A percentile compares a stretch with the other conserved stretches of the same genome.
These are phyloP conservation scores for Patella caerulea DNA, from an alignment of 2,888 invertebrate genomes.

Conservation along the genomic window DNA sequence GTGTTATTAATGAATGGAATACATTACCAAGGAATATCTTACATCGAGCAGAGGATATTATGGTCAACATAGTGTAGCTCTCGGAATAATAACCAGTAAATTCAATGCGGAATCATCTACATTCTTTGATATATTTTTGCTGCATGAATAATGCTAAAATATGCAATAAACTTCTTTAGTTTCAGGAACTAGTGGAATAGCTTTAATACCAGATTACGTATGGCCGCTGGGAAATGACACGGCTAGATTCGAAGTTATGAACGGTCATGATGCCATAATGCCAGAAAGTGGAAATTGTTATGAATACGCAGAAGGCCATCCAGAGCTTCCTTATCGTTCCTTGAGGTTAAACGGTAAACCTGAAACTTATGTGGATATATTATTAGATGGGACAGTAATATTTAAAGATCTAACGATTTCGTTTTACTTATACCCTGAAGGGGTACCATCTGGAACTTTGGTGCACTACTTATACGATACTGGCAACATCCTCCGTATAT, in stretches of 20 bases:
- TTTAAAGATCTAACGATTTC: constrained; percentile 38
- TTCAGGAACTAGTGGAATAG: background rate
- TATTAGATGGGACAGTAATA: constrained; percentile 30
- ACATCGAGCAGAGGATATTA: too few relatives aligned
- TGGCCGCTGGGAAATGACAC: constrained; percentile 40
- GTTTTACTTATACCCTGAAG: constrained; percentile 33
- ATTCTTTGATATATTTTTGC: too few relatives aligned
- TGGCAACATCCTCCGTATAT: constrained; percentile 37
- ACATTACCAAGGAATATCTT: too few relatives aligned
- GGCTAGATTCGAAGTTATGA: constrained; percentile 36
- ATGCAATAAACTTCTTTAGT: background rate
- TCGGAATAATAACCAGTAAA: too few relatives aligned
- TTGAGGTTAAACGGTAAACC: constrained; percentile 29
- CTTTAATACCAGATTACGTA: constrained; percentile 29
- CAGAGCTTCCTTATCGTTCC: constrained; percentile 37
- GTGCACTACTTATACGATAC: constrained; percentile 37
- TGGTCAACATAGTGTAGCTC: too few relatives aligned
- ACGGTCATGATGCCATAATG: constrained; percentile 35
- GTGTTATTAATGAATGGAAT: too few relatives aligned
- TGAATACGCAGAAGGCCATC: constrained; percentile 32
- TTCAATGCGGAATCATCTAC: too few relatives aligned
- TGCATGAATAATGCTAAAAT: too few relatives aligned
- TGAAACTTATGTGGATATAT: constrained; percentile 34
- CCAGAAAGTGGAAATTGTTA: constrained; percentile 36
- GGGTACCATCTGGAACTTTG: constrained; percentile 28